phyloP scores from a whole-genome alignment of 2,888 invertebrate genomes.

The Eubasilissa splendida region DNA sequence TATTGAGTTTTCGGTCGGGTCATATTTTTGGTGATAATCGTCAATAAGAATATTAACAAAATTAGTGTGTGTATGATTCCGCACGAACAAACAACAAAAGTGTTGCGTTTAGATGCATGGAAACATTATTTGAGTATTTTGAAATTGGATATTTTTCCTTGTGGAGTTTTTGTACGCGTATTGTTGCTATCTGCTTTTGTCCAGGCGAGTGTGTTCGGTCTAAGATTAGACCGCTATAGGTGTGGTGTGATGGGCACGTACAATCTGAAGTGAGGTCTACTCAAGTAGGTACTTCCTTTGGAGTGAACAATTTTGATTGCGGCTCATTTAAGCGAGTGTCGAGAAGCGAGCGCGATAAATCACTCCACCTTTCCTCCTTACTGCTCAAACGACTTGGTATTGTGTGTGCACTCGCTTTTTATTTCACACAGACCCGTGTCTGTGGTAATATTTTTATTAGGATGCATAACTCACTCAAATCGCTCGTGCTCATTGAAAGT shows the following conservation, averaged over 20 bases:
- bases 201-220: too few relatives aligned
- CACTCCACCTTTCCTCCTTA: conserved; percentile 25
- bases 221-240: not conserved
- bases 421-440: conserved; percentile 27
- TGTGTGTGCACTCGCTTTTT: conserved; percentile 40
- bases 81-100: too few relatives aligned
- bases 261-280: conserved; percentile 14
- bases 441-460: conserved; percentile 16
- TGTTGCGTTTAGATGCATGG: too few relatives aligned
- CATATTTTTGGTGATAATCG: too few relatives aligned
- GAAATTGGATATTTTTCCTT: too few relatives aligned
- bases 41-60: too few relatives aligned
- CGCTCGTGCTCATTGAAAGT: conserved; percentile 15
- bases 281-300: conserved; percentile 53
- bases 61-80: too few relatives aligned
- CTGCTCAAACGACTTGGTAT: conserved; percentile 1
- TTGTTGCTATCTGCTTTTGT: too few relatives aligned
- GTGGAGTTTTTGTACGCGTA: too few relatives aligned
- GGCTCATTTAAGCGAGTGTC: conserved; percentile 40
- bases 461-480: conserved; percentile 19
- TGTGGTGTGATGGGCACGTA: conserved; percentile 18
- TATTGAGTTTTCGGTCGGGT: too few relatives aligned
- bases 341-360: conserved; percentile 31
- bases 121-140: too few relatives aligned
- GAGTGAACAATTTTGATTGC: conserved; percentile 50